A percentile compares a stretch with the other conserved stretches of the same genome.
Evolutionary conservation across 2,113 vertebrate genomes (phyloP).

Genomic region (Gnathonemus longibarbis): DNA sequence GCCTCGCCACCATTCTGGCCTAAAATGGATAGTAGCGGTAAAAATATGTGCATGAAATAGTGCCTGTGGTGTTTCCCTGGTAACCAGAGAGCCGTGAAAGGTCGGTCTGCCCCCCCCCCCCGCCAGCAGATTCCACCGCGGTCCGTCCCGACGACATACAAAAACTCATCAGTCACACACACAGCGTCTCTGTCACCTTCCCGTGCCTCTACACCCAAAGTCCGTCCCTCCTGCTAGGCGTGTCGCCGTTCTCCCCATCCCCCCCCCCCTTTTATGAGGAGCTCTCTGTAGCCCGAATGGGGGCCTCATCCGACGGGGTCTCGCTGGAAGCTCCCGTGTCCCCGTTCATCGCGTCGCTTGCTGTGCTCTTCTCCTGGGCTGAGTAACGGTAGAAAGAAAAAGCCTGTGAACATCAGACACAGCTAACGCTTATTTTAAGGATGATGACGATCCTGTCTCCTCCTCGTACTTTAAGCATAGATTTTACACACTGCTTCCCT

Average conservation of each 20-base stretch:
- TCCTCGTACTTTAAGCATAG: background rate
- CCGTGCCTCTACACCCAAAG: background rate
- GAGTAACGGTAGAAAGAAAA: slow-evolving; percentile 8
- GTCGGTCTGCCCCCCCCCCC: background rate
- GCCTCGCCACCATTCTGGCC: background rate
- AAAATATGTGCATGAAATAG: slow-evolving; percentile 4
- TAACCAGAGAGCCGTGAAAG: background rate
- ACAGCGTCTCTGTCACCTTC: slow-evolving; percentile 2
- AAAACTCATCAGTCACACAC: slow-evolving; percentile 29
- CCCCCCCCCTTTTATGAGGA: slow-evolving; percentile 56
- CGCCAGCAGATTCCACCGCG: slow-evolving; percentile 28
- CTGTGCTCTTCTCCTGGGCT: slow-evolving; percentile 81
- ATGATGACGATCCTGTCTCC: background rate
- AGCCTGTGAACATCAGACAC: too few relatives aligned
- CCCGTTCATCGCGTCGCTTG: slow-evolving; percentile 76
- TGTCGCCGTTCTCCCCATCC: background rate
- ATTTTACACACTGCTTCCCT: background rate
- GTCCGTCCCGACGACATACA: slow-evolving; percentile 22
- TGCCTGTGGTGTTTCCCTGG: background rate
- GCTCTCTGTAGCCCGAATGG: slow-evolving; percentile 63
- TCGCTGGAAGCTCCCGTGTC: slow-evolving; percentile 71
- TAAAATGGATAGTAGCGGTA: slow-evolving; percentile 1
- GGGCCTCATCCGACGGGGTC: slow-evolving; percentile 65
- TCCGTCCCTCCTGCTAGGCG: background rate
- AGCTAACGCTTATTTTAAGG: background rate